Evolutionary conservation across 2,888 invertebrate genomes (phyloP), one percentile per base, ranked within the genome.

Genomic region (Pemphredon lugubris): DNA sequence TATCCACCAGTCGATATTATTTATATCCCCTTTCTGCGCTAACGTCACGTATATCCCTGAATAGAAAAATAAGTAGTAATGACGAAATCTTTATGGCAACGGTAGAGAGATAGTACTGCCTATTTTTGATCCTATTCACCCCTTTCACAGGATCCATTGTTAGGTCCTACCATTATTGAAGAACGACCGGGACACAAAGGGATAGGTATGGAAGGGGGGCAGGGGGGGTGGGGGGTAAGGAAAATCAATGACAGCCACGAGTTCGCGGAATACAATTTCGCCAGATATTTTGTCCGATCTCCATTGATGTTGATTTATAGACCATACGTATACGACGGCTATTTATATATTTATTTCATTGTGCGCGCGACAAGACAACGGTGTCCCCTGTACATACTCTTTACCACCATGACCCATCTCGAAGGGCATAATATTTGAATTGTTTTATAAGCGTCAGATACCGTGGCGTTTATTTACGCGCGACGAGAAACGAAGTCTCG

Each of bases 261-360:
- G 37, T 60, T 64, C 39, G 53, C 21, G 42, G 30, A 57, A 57
- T 54, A 44, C 54, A 64, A 72, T 71, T 54, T 45, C 48, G 9
- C 13, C 44, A 48, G 37, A 37, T 45, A 45, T 68, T 69, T 71
- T 53, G 20, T 37, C 21, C 55, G 45, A 63, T 21, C 69, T 55
- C 42, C n/a, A n/a, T 71, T 61, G 57, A 48, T 47, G 47, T 70
- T 63, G 71, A 71, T 70, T 57, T 71, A 71, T 55, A 70, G 54
- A 70, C 60, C 45, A 51, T 55, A 45, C 58, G 26, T 50, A n/a
- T 11, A 9, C 69, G 20, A 51, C 47, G 32, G 34, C 16, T 63
- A 51, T 70, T 37, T 71, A 61, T 71, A 60, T 69, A 55, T 39
- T 51, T 34, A n/a, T n/a, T n/a, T n/a, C 26, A 26, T 26, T 5